Evolutionary conservation across 92 coral and sea anemone genomes (phyloP).

Genomic region (Umimayanthus chanpuru): DNA sequence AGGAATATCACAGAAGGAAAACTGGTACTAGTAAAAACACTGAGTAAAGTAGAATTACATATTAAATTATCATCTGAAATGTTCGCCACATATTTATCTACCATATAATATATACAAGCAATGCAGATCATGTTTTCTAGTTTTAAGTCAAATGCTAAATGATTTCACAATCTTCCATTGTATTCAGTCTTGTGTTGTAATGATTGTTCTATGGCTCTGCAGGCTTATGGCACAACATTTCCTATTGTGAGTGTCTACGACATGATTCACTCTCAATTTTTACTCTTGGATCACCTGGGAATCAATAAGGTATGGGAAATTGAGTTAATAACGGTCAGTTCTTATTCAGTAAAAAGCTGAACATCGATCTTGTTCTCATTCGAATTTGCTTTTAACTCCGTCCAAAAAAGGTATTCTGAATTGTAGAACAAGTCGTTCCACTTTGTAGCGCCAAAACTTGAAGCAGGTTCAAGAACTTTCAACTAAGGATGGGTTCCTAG

Average conservation of each 20-base stretch:
- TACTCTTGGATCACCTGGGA: slow-evolving; percentile 85
- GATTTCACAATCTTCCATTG: neutral
- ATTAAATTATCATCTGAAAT: too few species aligned
- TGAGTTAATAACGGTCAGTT: neutral
- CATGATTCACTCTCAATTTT: slow-evolving; percentile 83
- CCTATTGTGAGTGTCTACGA: slow-evolving; percentile 94
- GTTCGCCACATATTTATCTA: too few species aligned
- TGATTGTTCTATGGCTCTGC: slow-evolving; percentile 12
- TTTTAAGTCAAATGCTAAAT: too few species aligned
- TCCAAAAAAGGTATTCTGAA: neutral
- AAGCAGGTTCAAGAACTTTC: too few species aligned
- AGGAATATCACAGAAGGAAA: too few species aligned
- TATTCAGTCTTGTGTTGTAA: neutral
- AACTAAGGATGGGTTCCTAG: too few species aligned
- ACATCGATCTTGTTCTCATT: neutral
- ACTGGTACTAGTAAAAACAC: too few species aligned
- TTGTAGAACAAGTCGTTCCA: slow-evolving; percentile 38
- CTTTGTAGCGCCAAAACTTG: too few species aligned
- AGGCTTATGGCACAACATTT: slow-evolving; percentile 96
- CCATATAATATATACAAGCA: too few species aligned
- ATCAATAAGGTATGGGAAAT: slow-evolving; percentile 67
- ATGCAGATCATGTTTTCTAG: too few species aligned
- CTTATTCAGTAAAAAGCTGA: neutral
- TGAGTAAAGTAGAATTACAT: too few species aligned
- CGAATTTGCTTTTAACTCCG: neutral